Evolutionary conservation across 2,113 vertebrate genomes (phyloP).

Genomic region (Brachirus orientalis): DNA sequence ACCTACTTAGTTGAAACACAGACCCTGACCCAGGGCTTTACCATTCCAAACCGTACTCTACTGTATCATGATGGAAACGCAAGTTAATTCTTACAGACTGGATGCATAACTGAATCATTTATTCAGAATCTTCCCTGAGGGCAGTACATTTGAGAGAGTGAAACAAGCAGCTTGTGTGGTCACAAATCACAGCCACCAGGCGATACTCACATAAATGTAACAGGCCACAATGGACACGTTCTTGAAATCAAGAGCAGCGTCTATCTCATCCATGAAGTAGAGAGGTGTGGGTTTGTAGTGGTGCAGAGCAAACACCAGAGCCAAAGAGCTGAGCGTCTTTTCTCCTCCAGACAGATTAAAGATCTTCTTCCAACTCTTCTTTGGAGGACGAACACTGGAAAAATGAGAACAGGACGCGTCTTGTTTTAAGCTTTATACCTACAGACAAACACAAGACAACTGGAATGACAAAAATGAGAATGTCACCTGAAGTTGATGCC

Average conservation of each 20-base stretch:
- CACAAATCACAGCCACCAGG: not conserved
- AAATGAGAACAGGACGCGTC: not conserved
- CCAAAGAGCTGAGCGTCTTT: slow-evolving; percentile 96
- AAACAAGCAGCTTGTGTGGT: not conserved
- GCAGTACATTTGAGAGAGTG: no score
- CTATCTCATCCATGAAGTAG: slow-evolving; percentile 99
- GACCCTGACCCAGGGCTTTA: no score
- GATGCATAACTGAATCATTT: no score
- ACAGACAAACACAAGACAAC: not conserved
- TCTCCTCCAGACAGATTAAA: slow-evolving; percentile 98
- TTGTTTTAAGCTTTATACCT: not conserved
- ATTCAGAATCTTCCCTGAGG: no score
- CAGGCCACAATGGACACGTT: slow-evolving; percentile 98
- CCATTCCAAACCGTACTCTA: no score
- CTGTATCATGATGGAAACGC: no score
- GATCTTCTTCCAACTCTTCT: slow-evolving; percentile 99
- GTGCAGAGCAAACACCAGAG: slow-evolving; percentile 96
- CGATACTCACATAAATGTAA: slow-evolving; percentile 94
- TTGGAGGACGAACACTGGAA: slow-evolving; percentile 92
- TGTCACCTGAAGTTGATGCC: slow-evolving; percentile 95
- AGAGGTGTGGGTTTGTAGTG: slow-evolving; percentile 97
- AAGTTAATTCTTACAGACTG: no score
- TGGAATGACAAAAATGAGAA: not conserved
- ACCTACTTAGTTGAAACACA: no score
- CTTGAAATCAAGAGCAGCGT: slow-evolving; percentile 97